A percentile compares a stretch with the other conserved stretches of the same genome.
These are phyloP conservation scores for Oophaga sylvatica DNA, from an alignment of 2,797 vertebrate species.

Conservation along the genomic window DNA sequence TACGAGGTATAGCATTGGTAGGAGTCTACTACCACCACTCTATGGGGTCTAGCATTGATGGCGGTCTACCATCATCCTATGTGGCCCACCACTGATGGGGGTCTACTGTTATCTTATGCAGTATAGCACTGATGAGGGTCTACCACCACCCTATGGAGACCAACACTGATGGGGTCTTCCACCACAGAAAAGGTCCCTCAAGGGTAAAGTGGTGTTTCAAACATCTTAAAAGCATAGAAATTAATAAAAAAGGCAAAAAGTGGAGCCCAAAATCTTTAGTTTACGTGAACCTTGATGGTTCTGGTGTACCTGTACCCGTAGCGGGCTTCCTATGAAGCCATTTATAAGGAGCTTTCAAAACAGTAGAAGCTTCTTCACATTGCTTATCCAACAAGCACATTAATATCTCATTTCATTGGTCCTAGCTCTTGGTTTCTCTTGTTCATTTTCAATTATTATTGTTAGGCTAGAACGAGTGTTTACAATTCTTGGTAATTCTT, in stretches of 20 bases:
- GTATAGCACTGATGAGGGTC: no score
- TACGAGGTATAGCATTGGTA: no score
- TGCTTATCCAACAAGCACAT: background rate
- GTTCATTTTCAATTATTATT: slow-evolving; percentile 9
- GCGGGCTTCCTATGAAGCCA: background rate
- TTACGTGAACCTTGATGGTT: background rate
- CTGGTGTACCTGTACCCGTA: background rate
- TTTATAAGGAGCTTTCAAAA: background rate
- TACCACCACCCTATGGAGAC: no score
- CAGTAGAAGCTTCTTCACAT: background rate
- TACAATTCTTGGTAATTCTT: slow-evolving; percentile 3
- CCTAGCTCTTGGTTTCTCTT: background rate
- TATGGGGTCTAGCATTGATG: no score
- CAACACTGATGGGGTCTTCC: background rate
- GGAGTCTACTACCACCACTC: no score
- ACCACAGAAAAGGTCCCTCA: no score
- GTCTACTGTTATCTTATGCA: no score
- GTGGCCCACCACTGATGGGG: no score
- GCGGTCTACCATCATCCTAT: no score
- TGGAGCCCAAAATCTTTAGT: background rate
- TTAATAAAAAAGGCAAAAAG: background rate
- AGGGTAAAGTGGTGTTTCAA: no score
- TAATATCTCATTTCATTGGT: no score
- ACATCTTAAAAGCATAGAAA: background rate
- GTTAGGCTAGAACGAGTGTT: slow-evolving; percentile 7